Base-by-base conservation (phyloP, 64 coral and sea anemone genomes). In the Acropora tenuis region DNA sequence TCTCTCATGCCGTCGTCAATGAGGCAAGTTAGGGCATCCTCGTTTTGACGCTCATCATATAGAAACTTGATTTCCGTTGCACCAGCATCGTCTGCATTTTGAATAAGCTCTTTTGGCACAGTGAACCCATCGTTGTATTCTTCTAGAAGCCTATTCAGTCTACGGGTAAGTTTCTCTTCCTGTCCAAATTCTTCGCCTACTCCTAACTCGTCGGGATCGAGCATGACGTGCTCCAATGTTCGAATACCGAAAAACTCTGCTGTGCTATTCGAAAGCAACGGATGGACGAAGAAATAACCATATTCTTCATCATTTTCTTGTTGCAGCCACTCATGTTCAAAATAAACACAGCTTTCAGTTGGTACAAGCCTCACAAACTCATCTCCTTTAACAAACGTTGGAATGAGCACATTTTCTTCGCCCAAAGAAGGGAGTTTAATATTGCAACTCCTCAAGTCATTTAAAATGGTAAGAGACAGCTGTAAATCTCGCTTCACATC, bases 41-140 rank as follows among this genome's bases (percentile, higher is more conserved):
- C 90, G 60, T 94, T 94, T 4, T 44, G 71, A 45, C 95, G 72
- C 84, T 92, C 87, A 67, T 96, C 95, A 52, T 93, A 90, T 15
- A 96, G 66, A 55, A 96, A 87, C 94, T 78, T 97, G 95, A 79
- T 94, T n/a, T n/a, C n/a, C n/a, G n/a, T n/a, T n/a, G n/a, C n/a
- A n/a, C n/a, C n/a, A n/a, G n/a, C n/a, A n/a, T n/a, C n/a, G n/a
- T n/a, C n/a, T n/a, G n/a, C n/a, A n/a, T n/a, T n/a, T n/a, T n/a
- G n/a, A n/a, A n/a, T 97, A 1, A 97, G 86, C 80, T 96, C 94
- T 75, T 96, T 96, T 17, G 92, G 76, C 41, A 95, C 90, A 11
- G 89, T 50, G 48, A 95, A 87, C 11, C 96, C 92, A 74, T 98
- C 96, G 11, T 84, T 98, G 73, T 98, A 98, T 42, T 93, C 88